These are phyloP conservation scores for Philereme vetulata DNA, from an alignment of 2,888 invertebrate species.

Conservation along the genomic window DNA sequence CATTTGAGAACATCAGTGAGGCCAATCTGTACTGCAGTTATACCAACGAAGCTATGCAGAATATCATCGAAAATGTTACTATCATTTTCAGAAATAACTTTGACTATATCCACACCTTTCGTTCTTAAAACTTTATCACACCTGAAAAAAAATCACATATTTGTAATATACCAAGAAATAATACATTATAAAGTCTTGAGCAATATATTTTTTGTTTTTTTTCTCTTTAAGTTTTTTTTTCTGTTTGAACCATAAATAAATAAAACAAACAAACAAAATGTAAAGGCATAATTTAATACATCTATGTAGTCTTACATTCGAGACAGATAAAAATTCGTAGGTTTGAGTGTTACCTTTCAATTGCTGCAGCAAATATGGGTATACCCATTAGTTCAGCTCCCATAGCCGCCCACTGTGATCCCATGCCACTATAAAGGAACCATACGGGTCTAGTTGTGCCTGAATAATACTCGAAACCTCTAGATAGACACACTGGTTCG, in stretches of 20 bases:
- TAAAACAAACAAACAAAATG: too few species aligned
- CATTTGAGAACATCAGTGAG: conserved; percentile 26
- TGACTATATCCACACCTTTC: conserved; percentile 85
- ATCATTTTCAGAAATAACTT: conserved; percentile 84
- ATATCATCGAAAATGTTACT: conserved; percentile 85
- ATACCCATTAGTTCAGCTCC: conserved; percentile 83
- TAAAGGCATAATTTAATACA: too few species aligned
- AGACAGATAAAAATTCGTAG: too few species aligned
- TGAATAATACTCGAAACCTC: conserved; percentile 43
- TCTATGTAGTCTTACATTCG: too few species aligned
- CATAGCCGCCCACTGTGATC: conserved; percentile 86
- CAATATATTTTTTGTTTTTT: too few species aligned
- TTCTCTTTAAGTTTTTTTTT: too few species aligned
- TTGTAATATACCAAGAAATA: too few species aligned
- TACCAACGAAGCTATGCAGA: conserved; percentile 60
- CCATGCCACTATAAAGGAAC: conserved; percentile 87
- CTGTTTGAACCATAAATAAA: too few species aligned
- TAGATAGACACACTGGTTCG: conserved; percentile 43
- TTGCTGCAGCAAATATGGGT: conserved; percentile 78
- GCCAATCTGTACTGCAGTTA: conserved; percentile 32
- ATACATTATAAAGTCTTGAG: too few species aligned
- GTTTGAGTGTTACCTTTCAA: conserved; percentile 54
- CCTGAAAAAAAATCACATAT: conserved; percentile 38
- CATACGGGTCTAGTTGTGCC: conserved; percentile 76
- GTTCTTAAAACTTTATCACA: conserved; percentile 82